Evolutionary conservation across 2,888 invertebrate genomes (phyloP).

Genomic region (Coelopa pilipes): DNA sequence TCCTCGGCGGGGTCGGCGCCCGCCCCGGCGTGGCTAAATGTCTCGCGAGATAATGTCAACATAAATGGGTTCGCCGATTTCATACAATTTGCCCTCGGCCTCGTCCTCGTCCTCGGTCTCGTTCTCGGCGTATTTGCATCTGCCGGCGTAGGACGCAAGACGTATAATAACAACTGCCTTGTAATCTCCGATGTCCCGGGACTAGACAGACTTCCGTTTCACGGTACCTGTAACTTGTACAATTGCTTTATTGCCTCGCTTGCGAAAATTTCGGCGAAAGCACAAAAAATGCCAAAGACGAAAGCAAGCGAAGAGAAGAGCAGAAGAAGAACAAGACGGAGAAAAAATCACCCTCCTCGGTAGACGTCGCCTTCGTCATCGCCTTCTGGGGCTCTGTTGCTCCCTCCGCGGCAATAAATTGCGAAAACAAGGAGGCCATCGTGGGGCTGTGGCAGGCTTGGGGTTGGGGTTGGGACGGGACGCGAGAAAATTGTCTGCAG

Average conservation of each 20-base stretch:
- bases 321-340: constrained; percentile 5
- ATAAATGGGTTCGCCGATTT: constrained; percentile 67
- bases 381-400: constrained; percentile 25
- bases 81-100: constrained; percentile 55
- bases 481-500: constrained; percentile 43
- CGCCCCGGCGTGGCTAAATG: constrained; percentile 46
- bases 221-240: constrained; percentile 41
- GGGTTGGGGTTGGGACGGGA: too few species aligned
- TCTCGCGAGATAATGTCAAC: constrained; percentile 67
- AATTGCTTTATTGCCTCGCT: constrained; percentile 41
- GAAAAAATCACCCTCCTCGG: constrained; percentile 37
- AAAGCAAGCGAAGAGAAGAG: neutral
- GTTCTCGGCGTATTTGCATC: constrained; percentile 60
- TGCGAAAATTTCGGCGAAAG: constrained; percentile 15
- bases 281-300: neutral
- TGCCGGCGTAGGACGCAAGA: constrained; percentile 35
- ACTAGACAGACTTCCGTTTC: constrained; percentile 36
- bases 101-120: too few species aligned
- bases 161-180: constrained; percentile 44
- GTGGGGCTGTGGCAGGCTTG: neutral
- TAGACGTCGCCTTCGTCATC: neutral
- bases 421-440: constrained; percentile 24
- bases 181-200: constrained; percentile 48
- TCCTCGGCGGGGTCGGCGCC: constrained; percentile 32
- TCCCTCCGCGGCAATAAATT: constrained; percentile 47